Evolutionary conservation across 2,888 invertebrate species (phyloP).

Genomic region (Cyclophora punctaria): DNA sequence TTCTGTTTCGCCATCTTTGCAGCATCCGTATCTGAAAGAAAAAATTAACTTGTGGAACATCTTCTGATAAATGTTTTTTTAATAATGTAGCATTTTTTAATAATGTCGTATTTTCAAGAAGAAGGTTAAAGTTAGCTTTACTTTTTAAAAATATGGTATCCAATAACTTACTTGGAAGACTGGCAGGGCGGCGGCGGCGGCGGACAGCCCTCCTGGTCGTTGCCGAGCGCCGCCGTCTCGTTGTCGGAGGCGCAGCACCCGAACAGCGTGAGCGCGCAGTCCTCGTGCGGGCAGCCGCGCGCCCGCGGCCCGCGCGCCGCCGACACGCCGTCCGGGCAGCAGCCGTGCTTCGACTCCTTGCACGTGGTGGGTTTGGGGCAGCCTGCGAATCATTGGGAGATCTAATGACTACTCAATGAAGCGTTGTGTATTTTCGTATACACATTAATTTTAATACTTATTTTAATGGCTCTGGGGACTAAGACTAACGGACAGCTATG

Average conservation of each 20-base stretch:
- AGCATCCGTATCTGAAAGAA: slow-evolving; percentile 78
- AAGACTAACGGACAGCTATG: too few relatives aligned
- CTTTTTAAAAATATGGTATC: too few relatives aligned
- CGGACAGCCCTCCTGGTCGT: slow-evolving; percentile 89
- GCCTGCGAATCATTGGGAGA: slow-evolving; percentile 44
- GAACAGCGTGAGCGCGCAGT: slow-evolving; percentile 85
- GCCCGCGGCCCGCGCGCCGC: slow-evolving; percentile 81
- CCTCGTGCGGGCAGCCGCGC: slow-evolving; percentile 84
- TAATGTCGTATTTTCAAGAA: too few relatives aligned
- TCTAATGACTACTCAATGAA: too few relatives aligned
- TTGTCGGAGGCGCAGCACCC: slow-evolving; percentile 89
- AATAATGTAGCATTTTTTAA: too few relatives aligned
- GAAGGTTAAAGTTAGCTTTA: too few relatives aligned
- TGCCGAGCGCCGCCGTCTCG: slow-evolving; percentile 84
- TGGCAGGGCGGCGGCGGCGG: slow-evolving; percentile 76
- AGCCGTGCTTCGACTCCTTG: slow-evolving; percentile 82
- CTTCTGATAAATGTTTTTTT: neutral
- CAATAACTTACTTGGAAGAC: slow-evolving; percentile 61
- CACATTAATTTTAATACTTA: too few relatives aligned
- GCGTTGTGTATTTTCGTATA: too few relatives aligned
- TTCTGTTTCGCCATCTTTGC: slow-evolving; percentile 78
- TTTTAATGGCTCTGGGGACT: too few relatives aligned
- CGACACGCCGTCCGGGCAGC: slow-evolving; percentile 89
- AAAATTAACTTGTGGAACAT: neutral
- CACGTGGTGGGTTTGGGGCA: slow-evolving; percentile 85